These are phyloP conservation scores for Mesorhabditis spiculigera DNA, from an alignment of 2,888 invertebrate species.

Conservation along the genomic window DNA sequence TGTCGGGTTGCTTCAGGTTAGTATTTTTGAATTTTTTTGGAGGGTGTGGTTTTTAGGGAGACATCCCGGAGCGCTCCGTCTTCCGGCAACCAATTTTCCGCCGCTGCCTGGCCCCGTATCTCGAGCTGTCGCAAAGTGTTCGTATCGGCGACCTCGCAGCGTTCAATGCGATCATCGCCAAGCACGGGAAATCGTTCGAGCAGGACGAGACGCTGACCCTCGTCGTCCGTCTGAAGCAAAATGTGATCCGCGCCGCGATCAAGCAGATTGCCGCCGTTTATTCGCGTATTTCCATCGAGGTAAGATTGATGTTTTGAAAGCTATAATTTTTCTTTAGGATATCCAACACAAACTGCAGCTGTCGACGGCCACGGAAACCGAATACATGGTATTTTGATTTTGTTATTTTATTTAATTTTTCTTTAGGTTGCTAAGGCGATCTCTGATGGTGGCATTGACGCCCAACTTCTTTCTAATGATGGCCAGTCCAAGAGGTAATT, in stretches of 20 bases:
- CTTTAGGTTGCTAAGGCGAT: conserved; percentile 65
- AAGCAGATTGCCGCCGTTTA: conserved; percentile 82
- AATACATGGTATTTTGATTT: conserved; percentile 79
- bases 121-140: conserved; percentile 90
- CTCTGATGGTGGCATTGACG: conserved; percentile 96
- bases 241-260: conserved; percentile 86
- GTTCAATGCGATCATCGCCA: conserved; percentile 87
- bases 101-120: conserved; percentile 86
- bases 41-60: conserved; percentile 77
- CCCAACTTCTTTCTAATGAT: conserved; percentile 78
- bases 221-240: conserved; percentile 89
- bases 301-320: not conserved
- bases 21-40: conserved; percentile 73
- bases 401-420: conserved; percentile 59
- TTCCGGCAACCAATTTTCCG: conserved; percentile 87
- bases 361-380: conserved; percentile 89
- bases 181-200: conserved; percentile 78
- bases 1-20: conserved; percentile 42
- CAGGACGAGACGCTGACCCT: conserved; percentile 90
- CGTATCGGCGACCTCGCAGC: conserved; percentile 87
- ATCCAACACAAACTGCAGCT: conserved; percentile 88
- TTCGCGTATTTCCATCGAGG: conserved; percentile 84
- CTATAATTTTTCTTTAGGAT: conserved; percentile 64
- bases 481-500: conserved; percentile 11
- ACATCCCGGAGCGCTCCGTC: conserved; percentile 91